phyloP scores from a whole-genome alignment of 2,113 vertebrate genomes.

The Erythrocercus mccallii region DNA sequence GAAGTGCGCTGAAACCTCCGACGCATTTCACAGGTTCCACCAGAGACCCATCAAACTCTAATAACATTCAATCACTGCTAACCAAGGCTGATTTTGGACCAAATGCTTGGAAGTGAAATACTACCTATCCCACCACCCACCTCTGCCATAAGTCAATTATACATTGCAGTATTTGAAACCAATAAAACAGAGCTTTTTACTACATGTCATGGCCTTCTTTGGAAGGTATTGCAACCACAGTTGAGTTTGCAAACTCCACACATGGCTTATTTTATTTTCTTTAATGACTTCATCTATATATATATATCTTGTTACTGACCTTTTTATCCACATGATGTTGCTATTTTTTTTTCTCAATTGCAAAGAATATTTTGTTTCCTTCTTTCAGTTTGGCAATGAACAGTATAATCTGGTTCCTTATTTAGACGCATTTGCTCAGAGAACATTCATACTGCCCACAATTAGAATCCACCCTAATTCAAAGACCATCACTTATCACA shows the following conservation, averaged over 20 bases:
- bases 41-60: conserved; percentile 43
- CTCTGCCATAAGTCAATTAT: conserved; percentile 5
- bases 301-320: neutral
- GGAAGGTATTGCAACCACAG: conserved; percentile 34
- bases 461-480: neutral
- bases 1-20: conserved; percentile 27
- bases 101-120: conserved; percentile 38
- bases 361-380: conserved; percentile 6
- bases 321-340: neutral
- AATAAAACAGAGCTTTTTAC: conserved; percentile 19
- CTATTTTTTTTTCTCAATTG: neutral
- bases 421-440: neutral
- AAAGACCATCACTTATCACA: neutral
- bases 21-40: conserved; percentile 14
- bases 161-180: conserved; percentile 3
- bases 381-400: neutral
- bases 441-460: neutral
- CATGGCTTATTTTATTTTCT: neutral
- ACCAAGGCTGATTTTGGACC: conserved; percentile 44
- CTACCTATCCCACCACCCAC: neutral
- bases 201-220: conserved; percentile 19
- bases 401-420: neutral
- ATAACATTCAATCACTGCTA: conserved; percentile 52
- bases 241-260: neutral
- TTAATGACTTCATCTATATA: neutral